Conservation (phyloP, 2,888 invertebrate genomes). For the Argyresthia albistria region DNA sequence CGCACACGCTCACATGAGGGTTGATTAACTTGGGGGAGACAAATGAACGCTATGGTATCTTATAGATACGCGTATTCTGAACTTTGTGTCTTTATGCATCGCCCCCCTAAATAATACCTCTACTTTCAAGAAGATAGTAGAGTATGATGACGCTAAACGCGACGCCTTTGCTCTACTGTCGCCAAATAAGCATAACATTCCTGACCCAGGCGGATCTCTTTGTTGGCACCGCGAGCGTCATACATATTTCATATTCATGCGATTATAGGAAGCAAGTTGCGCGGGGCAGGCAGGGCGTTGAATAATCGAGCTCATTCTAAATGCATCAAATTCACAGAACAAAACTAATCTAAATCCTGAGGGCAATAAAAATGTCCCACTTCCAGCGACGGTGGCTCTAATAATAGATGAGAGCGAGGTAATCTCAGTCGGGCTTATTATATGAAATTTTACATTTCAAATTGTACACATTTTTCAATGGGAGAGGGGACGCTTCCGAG, state of each 20-base stretch:
- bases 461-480: conserved; percentile 60
- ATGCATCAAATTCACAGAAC: conserved; percentile 70
- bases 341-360: conserved; percentile 64
- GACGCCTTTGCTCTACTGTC: no score
- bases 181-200: no score
- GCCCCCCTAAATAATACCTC: no score
- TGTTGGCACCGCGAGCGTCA: conserved; percentile 15
- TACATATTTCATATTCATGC: conserved; percentile 52
- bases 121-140: no score
- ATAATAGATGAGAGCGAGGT: conserved; percentile 68
- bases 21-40: no score
- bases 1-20: no score
- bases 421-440: conserved; percentile 65
- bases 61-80: no score
- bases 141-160: no score
- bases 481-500: no score
- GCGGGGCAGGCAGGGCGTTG: conserved; percentile 33
- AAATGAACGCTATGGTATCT: no score
- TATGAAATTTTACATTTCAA: conserved; percentile 59
- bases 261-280: conserved; percentile 42
- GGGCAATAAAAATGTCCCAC: conserved; percentile 68
- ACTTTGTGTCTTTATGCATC: no score
- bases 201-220: no score
- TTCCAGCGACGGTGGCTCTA: conserved; percentile 39
- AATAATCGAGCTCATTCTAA: conserved; percentile 67